phyloP scores from a whole-genome alignment of 2,797 vertebrate species.

The Rhyacichthys aspro region DNA sequence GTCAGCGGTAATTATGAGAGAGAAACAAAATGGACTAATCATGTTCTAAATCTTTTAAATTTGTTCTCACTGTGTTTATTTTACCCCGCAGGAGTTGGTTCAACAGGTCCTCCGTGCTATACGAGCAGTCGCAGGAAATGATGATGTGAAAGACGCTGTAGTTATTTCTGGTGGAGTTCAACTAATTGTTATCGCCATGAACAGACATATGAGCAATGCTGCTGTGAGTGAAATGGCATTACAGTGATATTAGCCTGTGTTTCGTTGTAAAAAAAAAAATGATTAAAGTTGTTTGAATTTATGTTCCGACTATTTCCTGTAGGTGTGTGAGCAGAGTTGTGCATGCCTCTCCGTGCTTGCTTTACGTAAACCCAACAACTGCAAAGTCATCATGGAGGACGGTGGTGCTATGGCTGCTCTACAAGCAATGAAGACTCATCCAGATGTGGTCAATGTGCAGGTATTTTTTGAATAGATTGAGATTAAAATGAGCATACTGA shows the following conservation, averaged over 20 bases:
- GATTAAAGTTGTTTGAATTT: not conserved
- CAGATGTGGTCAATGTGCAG: slow-evolving; percentile 83
- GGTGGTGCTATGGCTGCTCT: slow-evolving; percentile 87
- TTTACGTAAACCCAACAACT: slow-evolving; percentile 92
- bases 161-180: slow-evolving; percentile 85
- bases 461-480: slow-evolving; percentile 64
- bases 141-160: slow-evolving; percentile 93
- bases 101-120: slow-evolving; percentile 88
- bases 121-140: slow-evolving; percentile 90
- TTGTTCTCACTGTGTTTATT: slow-evolving; percentile 2
- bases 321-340: slow-evolving; percentile 95
- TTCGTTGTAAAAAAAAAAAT: not conserved
- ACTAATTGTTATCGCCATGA: slow-evolving; percentile 89
- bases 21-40: not conserved
- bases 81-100: slow-evolving; percentile 85
- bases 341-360: slow-evolving; percentile 89
- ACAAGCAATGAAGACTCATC: slow-evolving; percentile 91
- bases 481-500: not conserved
- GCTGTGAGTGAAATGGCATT: slow-evolving; percentile 75
- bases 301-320: slow-evolving; percentile 13
- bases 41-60: not conserved
- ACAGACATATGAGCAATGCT: slow-evolving; percentile 84
- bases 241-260: not conserved
- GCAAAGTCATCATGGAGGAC: slow-evolving; percentile 88
- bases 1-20: slow-evolving; percentile 79